Evolutionary conservation across 2,888 invertebrate species (phyloP).

Genomic region (Lucinisca nassula): DNA sequence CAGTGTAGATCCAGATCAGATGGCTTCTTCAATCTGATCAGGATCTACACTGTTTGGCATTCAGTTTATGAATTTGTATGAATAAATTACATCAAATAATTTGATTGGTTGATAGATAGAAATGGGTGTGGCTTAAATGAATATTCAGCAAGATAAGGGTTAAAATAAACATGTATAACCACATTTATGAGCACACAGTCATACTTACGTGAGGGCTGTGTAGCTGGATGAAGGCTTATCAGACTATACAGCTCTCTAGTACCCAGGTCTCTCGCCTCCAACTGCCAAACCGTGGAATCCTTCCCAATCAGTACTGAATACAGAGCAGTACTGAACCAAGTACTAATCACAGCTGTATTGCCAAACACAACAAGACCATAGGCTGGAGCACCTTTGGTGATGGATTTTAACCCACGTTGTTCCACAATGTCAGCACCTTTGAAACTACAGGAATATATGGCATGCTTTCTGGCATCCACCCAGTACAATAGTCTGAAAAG

Average conservation of each 20-base stretch:
- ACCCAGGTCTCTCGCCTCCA: constrained; percentile 73
- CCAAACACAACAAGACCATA: constrained; percentile 82
- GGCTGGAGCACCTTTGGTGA: constrained; percentile 72
- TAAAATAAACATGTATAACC: too few species aligned
- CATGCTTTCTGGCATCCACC: constrained; percentile 82
- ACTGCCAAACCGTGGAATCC: constrained; percentile 74
- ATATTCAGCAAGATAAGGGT: too few species aligned
- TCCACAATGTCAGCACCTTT: constrained; percentile 75
- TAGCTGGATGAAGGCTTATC: constrained; percentile 74
- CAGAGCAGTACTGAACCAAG: constrained; percentile 76
- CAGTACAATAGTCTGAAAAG: constrained; percentile 81
- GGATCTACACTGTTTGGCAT: too few species aligned
- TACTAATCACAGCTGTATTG: constrained; percentile 81
- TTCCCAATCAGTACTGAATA: constrained; percentile 75
- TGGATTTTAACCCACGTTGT: constrained; percentile 71
- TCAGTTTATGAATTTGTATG: too few species aligned
- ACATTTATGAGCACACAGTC: too few species aligned
- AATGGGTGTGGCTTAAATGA: too few species aligned
- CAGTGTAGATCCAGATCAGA: too few species aligned
- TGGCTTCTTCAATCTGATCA: too few species aligned
- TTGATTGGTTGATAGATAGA: too few species aligned
- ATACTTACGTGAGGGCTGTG: constrained; percentile 79
- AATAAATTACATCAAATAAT: too few species aligned
- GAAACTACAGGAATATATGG: constrained; percentile 78
- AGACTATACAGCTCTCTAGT: constrained; percentile 79